Conservation (phyloP, 2,888 invertebrate genomes). For the Andrena chrysosceles region DNA sequence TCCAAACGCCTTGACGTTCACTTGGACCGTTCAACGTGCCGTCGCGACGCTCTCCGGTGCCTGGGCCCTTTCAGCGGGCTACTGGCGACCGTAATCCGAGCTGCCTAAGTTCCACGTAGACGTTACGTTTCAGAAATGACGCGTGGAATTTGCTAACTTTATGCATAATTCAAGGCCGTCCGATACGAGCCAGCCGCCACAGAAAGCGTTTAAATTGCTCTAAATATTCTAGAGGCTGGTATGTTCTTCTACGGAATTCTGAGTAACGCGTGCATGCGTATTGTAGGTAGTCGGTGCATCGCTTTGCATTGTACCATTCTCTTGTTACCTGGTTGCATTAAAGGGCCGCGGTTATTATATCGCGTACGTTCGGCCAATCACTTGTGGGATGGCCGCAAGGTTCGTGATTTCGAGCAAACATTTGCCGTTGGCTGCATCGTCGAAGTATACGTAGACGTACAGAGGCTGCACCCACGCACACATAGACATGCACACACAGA, state of each 20-base stretch:
- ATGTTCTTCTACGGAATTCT: no score
- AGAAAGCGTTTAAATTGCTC: background rate
- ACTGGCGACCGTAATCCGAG: conserved; percentile 20
- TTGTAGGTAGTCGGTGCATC: background rate
- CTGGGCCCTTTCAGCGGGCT: background rate
- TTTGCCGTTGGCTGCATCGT: conserved; percentile 74
- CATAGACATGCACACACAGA: background rate
- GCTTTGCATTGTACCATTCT: background rate
- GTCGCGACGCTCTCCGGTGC: background rate
- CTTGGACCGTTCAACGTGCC: background rate
- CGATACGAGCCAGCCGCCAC: background rate
- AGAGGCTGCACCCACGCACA: background rate
- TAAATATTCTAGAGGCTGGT: background rate
- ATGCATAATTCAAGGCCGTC: background rate
- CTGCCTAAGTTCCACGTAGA: background rate
- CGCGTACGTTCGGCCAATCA: conserved; percentile 51
- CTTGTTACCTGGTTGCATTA: conserved; percentile 18
- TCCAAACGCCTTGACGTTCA: conserved; percentile 11
- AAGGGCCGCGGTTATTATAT: conserved; percentile 59
- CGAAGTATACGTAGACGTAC: conserved; percentile 9
- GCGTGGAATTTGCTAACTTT: background rate
- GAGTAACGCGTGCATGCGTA: background rate
- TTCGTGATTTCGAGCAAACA: conserved; percentile 81
- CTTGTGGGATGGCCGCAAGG: conserved; percentile 56
- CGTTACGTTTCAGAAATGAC: conserved; percentile 26